Evolutionary conservation across 2,113 vertebrate genomes (phyloP), one percentile per base, ranked within the genome.

Genomic region (Prochilodus magdalenae): DNA sequence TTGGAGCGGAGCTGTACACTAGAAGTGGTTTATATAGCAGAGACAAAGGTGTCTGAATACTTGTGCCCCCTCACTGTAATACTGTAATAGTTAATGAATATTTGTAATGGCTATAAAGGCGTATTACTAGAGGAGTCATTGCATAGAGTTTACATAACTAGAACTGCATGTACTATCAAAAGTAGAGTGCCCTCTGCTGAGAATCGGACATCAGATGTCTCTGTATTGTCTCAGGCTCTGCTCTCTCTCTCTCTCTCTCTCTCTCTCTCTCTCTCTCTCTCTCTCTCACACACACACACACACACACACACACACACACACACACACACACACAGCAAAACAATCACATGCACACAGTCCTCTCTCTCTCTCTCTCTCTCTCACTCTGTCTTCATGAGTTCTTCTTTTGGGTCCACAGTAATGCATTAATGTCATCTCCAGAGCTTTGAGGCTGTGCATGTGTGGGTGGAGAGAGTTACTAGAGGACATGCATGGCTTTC

Each of bases 381-480:
- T n/a, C 57, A 26, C 57, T 60, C 24, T 60, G 14, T 57, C 53
- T 20, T 26, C 57, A 26, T 60, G 57, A 60, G 29, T 57, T 33
- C 7, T 60, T 26, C 55, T 74, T 36, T 59, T 33, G 6, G n/a
- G 26, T 57, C 16, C 73, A 57, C 15, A 33, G 22, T 22, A 59
- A 8, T 60, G 53, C 30, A 30, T 60, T 57, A 62, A 22, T 63
- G 20, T 13, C 33, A 63, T 47, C 74, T 49, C 20, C 26, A 20
- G 15, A 47, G 26, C 74, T 63, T 65, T 27, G 16, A 44, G 33
- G 12, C 44, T 66, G 11, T 49, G 29, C 16, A 16, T 30, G 62
- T 75, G 73, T 77, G 75, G 15, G 49, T 53, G 47, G 26, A 27
- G 36, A 49, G 30, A 70, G 15, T 16, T 60, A 57, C 20, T 57